A percentile compares a stretch with the other conserved stretches of the same genome.
Conservation (phyloP, 2,888 invertebrate species). For the Amblyteles armatorius region DNA sequence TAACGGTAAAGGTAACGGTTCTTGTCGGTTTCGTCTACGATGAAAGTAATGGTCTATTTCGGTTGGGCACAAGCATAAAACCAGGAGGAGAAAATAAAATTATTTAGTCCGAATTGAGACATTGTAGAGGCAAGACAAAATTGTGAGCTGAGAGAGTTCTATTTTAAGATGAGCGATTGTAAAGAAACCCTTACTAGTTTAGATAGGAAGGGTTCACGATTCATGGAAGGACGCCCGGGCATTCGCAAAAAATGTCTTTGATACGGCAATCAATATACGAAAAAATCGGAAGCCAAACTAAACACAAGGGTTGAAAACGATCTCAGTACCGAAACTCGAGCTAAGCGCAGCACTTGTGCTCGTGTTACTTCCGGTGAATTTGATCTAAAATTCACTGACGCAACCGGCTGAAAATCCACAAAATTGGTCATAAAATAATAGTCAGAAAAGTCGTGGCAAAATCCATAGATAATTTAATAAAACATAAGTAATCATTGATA, state of each 20-base stretch:
- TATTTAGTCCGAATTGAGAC: constrained; percentile 35
- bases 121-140: constrained; percentile 37
- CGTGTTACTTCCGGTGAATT: not conserved
- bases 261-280: too few relatives aligned
- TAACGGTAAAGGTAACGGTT: constrained; percentile 31
- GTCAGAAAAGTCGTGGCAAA: too few relatives aligned
- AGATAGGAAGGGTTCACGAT: too few relatives aligned
- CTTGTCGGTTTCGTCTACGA: constrained; percentile 8
- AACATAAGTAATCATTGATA: too few relatives aligned
- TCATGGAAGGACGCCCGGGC: too few relatives aligned
- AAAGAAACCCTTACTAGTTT: not conserved
- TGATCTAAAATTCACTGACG: not conserved
- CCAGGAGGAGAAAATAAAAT: constrained; percentile 25
- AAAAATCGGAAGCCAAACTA: too few relatives aligned
- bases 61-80: constrained; percentile 29
- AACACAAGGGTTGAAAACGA: not conserved
- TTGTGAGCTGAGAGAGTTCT: constrained; percentile 23
- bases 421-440: not conserved
- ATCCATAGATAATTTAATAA: too few relatives aligned
- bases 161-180: constrained; percentile 12
- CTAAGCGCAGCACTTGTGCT: constrained; percentile 53
- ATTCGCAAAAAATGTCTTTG: too few relatives aligned
- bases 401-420: constrained; percentile 6
- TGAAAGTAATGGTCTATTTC: constrained; percentile 14
- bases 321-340: constrained; percentile 48